phyloP scores from a whole-genome alignment of 2,888 invertebrate genomes.

The Eretmocerus hayati region DNA sequence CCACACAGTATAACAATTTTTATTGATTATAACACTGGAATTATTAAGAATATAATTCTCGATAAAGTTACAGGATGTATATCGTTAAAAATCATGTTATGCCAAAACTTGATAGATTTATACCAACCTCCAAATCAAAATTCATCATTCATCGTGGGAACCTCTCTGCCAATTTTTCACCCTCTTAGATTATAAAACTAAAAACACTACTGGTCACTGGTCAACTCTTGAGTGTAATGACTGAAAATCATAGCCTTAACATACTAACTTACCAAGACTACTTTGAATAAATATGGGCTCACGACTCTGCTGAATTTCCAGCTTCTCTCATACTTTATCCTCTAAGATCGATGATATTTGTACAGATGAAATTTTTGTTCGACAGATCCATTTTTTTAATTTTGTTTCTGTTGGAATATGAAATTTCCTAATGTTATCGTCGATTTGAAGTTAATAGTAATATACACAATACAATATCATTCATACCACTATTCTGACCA shows the following conservation, averaged over 20 bases:
- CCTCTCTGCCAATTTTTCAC: too few species aligned
- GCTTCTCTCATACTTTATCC: not conserved
- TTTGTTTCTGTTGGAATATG: constrained; percentile 2
- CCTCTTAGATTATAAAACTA: too few species aligned
- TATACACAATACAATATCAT: constrained; percentile 21
- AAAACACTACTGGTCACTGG: too few species aligned
- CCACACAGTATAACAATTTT: constrained; percentile 44
- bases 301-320: too few species aligned
- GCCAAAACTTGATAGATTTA: constrained; percentile 35
- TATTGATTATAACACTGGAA: constrained; percentile 45
- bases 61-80: constrained; percentile 40
- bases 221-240: too few species aligned
- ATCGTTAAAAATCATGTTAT: constrained; percentile 42
- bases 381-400: constrained; percentile 1
- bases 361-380: constrained; percentile 15
- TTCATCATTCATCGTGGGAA: too few species aligned
- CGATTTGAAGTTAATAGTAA: constrained; percentile 23
- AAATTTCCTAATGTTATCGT: constrained; percentile 11
- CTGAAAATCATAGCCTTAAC: too few species aligned
- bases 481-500: constrained; percentile 23
- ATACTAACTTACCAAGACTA: too few species aligned
- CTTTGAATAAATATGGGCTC: too few species aligned
- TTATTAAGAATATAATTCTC: constrained; percentile 46
- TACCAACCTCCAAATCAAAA: too few species aligned
- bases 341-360: constrained; percentile 3